These are phyloP conservation scores for Dynastes grantii DNA, from an alignment of 2,888 invertebrate species.

Conservation along the genomic window DNA sequence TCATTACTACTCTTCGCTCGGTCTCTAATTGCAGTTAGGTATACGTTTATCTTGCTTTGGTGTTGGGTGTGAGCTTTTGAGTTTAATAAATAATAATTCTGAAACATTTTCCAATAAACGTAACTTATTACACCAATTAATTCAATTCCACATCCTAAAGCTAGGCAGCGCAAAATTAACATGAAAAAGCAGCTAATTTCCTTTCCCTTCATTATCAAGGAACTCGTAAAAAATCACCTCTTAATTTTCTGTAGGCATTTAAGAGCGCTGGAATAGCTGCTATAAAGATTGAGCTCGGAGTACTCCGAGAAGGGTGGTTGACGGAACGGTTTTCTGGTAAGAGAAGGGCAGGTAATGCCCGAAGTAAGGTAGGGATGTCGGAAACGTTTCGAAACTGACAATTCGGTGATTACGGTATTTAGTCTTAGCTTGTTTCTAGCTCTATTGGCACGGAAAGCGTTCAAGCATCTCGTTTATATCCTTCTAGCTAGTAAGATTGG, in stretches of 20 bases:
- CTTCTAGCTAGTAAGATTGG: not conserved
- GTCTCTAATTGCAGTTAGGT: too few relatives aligned
- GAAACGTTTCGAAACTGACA: not conserved
- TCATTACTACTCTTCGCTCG: too few relatives aligned
- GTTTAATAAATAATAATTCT: too few relatives aligned
- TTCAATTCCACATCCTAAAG: too few relatives aligned
- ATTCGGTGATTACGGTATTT: constrained; percentile 3
- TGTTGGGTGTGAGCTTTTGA: too few relatives aligned
- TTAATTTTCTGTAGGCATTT: constrained; percentile 4
- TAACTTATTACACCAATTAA: too few relatives aligned
- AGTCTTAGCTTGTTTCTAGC: not conserved
- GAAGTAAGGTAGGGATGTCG: not conserved
- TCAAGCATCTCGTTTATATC: not conserved
- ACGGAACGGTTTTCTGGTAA: not conserved
- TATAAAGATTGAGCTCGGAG: not conserved
- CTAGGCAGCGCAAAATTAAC: too few relatives aligned
- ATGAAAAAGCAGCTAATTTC: too few relatives aligned
- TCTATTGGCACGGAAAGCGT: not conserved
- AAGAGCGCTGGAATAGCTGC: not conserved
- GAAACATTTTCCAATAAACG: too few relatives aligned
- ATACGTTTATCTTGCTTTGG: too few relatives aligned
- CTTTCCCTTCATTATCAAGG: too few relatives aligned
- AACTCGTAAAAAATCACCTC: not conserved
- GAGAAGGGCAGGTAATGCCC: too few relatives aligned
- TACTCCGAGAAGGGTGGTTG: not conserved